A percentile compares a stretch with the other conserved stretches of the same genome.
Evolutionary conservation across 1,140 invertebrate species (phyloP).

Genomic region (Pinna nobilis): DNA sequence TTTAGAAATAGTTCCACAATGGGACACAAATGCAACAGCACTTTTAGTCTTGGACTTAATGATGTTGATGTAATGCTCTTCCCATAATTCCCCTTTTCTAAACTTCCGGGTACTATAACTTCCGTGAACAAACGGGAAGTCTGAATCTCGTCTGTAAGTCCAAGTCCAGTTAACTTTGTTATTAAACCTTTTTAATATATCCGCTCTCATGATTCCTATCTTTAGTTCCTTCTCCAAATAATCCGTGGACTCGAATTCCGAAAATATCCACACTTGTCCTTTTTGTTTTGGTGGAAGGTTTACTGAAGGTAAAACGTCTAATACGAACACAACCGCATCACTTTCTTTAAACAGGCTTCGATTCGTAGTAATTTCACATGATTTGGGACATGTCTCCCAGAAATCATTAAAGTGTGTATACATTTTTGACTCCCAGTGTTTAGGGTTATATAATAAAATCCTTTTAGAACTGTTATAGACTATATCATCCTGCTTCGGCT

Average conservation of each 20-base stretch:
- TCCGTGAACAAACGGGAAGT: conserved; percentile 46
- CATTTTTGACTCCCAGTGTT: conserved; percentile 11
- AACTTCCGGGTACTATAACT: conserved; percentile 4
- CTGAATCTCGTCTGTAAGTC: conserved; percentile 82
- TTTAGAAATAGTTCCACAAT: conserved; percentile 88
- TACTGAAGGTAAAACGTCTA: not conserved
- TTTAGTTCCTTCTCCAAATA: conserved; percentile 8
- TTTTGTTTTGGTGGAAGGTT: conserved; percentile 1
- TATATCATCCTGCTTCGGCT: too few relatives aligned
- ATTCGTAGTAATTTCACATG: conserved; percentile 4
- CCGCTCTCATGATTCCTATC: not conserved
- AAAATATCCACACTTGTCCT: conserved; percentile 31
- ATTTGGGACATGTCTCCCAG: conserved; percentile 3
- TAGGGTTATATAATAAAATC: not conserved
- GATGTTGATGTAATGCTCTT: conserved; percentile 56
- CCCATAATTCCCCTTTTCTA: conserved; percentile 49
- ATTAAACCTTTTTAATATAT: conserved; percentile 5
- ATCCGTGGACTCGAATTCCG: conserved; percentile 15
- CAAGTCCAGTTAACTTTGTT: conserved; percentile 83
- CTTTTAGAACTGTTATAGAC: too few relatives aligned
- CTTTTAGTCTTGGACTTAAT: conserved; percentile 15
- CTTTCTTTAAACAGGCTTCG: not conserved
- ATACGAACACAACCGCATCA: conserved; percentile 13
- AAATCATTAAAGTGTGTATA: not conserved
- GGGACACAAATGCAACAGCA: conserved; percentile 93